These are phyloP conservation scores for Cephus nigrinus DNA, from an alignment of 2,888 invertebrate species.

Conservation along the genomic window DNA sequence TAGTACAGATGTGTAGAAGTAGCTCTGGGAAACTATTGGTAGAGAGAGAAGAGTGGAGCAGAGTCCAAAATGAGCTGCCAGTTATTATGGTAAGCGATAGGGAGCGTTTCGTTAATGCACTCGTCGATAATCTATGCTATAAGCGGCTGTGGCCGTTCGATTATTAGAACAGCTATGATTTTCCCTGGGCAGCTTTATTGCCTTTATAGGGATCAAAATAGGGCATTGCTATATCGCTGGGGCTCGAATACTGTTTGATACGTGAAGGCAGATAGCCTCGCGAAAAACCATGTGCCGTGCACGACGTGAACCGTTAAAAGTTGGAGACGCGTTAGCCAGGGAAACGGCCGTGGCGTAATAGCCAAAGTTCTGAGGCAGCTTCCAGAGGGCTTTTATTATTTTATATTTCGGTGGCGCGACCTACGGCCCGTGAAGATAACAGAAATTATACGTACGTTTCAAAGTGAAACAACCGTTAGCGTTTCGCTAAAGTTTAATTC, in stretches of 20 bases:
- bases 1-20: not conserved
- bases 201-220: not conserved
- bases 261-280: not conserved
- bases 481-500: slow-evolving; percentile 45
- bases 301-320: slow-evolving; percentile 54
- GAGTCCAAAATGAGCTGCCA: not conserved
- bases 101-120: slow-evolving; percentile 2
- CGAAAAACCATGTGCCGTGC: slow-evolving; percentile 17
- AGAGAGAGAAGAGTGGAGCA: not conserved
- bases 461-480: slow-evolving; percentile 58
- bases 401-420: slow-evolving; percentile 49
- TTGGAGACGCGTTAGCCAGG: slow-evolving; percentile 58
- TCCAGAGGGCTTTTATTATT: slow-evolving; percentile 47
- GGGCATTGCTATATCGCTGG: not conserved
- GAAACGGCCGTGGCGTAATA: slow-evolving; percentile 61
- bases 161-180: slow-evolving; percentile 24
- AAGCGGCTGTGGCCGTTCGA: slow-evolving; percentile 22
- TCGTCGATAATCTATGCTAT: slow-evolving; percentile 37
- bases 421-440: slow-evolving; percentile 45
- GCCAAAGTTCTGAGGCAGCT: slow-evolving; percentile 51
- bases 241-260: not conserved
- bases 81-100: not conserved
- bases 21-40: not conserved
- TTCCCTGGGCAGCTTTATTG: not conserved
- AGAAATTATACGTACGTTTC: slow-evolving; percentile 43